Evolutionary conservation across 2,797 vertebrate species (phyloP), one percentile per base, ranked within the genome.

Genomic region (Eospalax fontanierii): DNA sequence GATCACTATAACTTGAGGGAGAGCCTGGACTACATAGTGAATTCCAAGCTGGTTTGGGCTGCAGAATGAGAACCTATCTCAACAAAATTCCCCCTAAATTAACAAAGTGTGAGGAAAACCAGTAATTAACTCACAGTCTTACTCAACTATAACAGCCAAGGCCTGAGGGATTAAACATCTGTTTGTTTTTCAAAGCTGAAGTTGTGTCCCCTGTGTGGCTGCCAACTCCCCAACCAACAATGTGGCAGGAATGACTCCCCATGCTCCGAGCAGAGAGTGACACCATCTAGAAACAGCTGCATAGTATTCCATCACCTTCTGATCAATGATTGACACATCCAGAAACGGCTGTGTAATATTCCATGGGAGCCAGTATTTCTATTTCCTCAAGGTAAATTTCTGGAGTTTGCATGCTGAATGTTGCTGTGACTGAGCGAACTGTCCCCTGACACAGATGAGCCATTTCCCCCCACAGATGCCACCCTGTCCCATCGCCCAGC

Each of bases 341-440:
- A 1, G 0, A 16, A 57, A 3, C 0, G 12, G 63, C 0, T 12
- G 61, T 2, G 0, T 2, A 0, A 4, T 21, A 35, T 1, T 24
- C 65, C 63, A 54, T 33, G 10, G 50, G 8, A 7, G 14, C 50
- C 12, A 54, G 50, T 54, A 9, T 15, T 14, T 54, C 50, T 19
- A 0, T 65, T 63, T 65, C 66, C 81, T 65, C 2, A 12, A n/a
- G n/a, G 26, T 54, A 28, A 38, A 30, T 12, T 66, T 76, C 88
- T 26, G 3, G 74, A 38, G 28, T 0, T 9, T 0, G 0, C 3
- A 3, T 3, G 26, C 2, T 19, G 28, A 4, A 21, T 15, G 8
- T 6, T 28, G 19, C 46, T 0, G 68, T 35, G 21, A 12, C 50
- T 1, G 33, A 83, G 84, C 68, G 38, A 50, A 61, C 26, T 0